These are phyloP conservation scores for Onchidella celtica DNA, from an alignment of 2,888 invertebrate genomes.

Conservation along the genomic window DNA sequence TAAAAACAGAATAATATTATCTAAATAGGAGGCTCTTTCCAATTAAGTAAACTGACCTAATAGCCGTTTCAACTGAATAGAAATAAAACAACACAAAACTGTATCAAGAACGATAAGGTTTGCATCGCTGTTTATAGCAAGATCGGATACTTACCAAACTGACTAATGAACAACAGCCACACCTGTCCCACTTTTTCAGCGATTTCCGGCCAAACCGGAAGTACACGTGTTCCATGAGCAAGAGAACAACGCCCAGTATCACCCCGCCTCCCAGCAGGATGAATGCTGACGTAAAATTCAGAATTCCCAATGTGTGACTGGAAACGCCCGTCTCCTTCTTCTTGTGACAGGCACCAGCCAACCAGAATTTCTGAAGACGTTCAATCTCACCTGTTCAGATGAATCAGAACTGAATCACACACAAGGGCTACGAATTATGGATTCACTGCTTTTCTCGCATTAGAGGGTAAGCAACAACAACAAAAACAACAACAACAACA, in stretches of 20 bases:
- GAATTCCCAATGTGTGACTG: constrained; percentile 81
- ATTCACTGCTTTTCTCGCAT: too few species aligned
- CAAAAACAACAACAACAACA: too few species aligned
- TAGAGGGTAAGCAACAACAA: too few species aligned
- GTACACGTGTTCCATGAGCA: constrained; percentile 95
- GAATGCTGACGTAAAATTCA: constrained; percentile 98
- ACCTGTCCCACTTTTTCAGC: constrained; percentile 84
- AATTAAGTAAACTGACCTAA: too few species aligned
- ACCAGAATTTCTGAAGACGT: constrained; percentile 94
- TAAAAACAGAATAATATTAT: too few species aligned
- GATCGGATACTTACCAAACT: constrained; percentile 90
- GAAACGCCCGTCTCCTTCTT: constrained; percentile 90
- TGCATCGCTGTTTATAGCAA: too few species aligned
- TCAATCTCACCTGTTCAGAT: constrained; percentile 90
- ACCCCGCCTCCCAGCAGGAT: constrained; percentile 96
- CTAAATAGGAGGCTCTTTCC: too few species aligned
- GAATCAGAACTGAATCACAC: background rate
- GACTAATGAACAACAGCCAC: constrained; percentile 95
- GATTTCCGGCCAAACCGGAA: constrained; percentile 87
- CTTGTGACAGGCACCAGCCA: constrained; percentile 94
- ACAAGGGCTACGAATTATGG: too few species aligned
- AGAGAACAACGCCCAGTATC: constrained; percentile 91
- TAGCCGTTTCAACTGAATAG: too few species aligned
- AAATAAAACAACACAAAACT: too few species aligned
- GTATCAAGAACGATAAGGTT: too few species aligned